Evolutionary conservation across 2,797 vertebrate species (phyloP).

Genomic region (Peromyscus aztecus): DNA sequence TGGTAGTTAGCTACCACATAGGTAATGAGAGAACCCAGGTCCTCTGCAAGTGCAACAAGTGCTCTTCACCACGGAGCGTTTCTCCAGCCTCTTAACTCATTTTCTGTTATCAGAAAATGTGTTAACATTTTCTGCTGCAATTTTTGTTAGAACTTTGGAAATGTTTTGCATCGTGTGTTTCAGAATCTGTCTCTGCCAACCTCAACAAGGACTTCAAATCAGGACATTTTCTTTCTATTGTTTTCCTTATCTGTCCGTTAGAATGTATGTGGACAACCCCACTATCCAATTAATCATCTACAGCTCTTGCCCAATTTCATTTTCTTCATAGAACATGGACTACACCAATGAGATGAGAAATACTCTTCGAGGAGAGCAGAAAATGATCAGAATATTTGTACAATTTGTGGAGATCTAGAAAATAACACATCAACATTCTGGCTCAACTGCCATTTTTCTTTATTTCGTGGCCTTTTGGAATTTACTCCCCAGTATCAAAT

Average conservation of each 20-base stretch:
- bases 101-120: constrained; percentile 46
- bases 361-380: constrained; percentile 14
- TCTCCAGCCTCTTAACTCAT: neutral
- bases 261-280: neutral
- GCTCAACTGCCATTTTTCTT: constrained; percentile 1
- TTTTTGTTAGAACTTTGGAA: constrained; percentile 49
- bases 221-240: neutral
- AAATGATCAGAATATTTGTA: constrained; percentile 50
- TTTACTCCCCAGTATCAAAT: neutral
- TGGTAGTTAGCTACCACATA: neutral
- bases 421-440: neutral
- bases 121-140: no score
- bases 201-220: neutral
- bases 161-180: neutral
- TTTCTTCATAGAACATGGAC: constrained; percentile 25
- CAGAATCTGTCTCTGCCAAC: neutral
- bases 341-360: constrained; percentile 36
- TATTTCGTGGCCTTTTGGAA: constrained; percentile 24
- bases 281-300: neutral
- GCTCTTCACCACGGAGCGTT: neutral
- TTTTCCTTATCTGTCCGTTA: neutral
- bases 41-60: neutral
- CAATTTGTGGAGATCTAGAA: constrained; percentile 31
- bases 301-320: constrained; percentile 56
- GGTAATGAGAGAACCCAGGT: neutral